Base-by-base conservation (phyloP, 2,888 invertebrate genomes). In the Monoplex corrugatus region DNA sequence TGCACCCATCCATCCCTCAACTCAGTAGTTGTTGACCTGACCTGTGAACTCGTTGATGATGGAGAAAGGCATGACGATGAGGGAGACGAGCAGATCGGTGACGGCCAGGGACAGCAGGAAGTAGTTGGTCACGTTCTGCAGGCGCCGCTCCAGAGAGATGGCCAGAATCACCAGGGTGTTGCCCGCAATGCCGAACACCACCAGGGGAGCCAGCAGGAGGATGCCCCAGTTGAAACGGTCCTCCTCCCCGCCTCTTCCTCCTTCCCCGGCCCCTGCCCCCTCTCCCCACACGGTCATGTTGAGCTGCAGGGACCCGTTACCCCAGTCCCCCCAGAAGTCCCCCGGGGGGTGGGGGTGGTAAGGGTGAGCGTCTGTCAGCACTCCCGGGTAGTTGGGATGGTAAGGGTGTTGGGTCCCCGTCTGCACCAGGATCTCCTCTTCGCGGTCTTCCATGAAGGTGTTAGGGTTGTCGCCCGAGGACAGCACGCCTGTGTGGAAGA, bases 41-140 rank as follows among this genome's bases (percentile, higher is more conserved):
- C 99, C 99, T 95, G 98, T 97, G 96, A 99, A 98, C 95, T 98
- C 98, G 45, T 98, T 98, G 94, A 99, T 98, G 68, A 99, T 98
- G 90, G 98, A 98, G 96, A 99, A 97, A 5, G 99, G 99, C 99
- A 99, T 99, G 89, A 99, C 99, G 95, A 99, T 98, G 91, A 98
- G 96, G 95, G 98, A 98, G 95, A 99, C 99, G 91, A 99, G 97
- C 90, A 99, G 97, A 96, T 99, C 99, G 87, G 99, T 99, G 88
- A 99, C 98, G 82, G 99, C 98, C 95, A 99, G 96, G 40, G 99
- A 99, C 94, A 99, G 97, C 91, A 99, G 97, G 96, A 99, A 99
- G 96, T 99, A 99, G 96, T 99, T 99, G 92, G 99, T 99, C 92
- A 98, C 98, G 96, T 98, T 99, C 96, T 99, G 99, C 91, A 99